Evolutionary conservation across 2,113 vertebrate genomes (phyloP).

Genomic region (Pseudopodoces humilis): DNA sequence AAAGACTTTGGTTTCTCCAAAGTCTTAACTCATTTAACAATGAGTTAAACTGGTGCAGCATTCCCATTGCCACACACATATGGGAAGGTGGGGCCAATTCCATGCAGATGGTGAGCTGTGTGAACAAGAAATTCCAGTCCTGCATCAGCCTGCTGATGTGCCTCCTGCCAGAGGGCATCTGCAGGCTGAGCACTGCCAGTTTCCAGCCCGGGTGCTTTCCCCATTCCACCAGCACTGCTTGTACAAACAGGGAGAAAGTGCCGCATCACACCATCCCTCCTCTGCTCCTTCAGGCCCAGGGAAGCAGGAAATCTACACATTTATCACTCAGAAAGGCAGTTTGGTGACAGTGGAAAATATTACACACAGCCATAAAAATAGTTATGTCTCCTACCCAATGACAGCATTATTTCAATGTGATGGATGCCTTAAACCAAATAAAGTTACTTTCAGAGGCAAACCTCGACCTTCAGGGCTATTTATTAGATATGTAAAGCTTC

Average conservation of each 20-base stretch:
- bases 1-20: not conserved
- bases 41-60: not conserved
- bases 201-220: not conserved
- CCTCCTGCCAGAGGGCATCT: not conserved
- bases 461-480: not conserved
- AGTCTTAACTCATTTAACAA: not conserved
- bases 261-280: not conserved
- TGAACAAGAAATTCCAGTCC: constrained; percentile 67
- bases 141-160: constrained; percentile 51
- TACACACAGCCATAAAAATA: constrained; percentile 12
- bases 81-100: not conserved
- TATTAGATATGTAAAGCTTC: not conserved
- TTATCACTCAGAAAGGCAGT: not conserved
- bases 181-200: constrained; percentile 9
- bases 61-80: not conserved
- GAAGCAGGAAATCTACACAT: not conserved
- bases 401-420: not conserved
- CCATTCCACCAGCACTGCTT: not conserved
- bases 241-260: constrained; percentile 29
- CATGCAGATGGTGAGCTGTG: constrained; percentile 41
- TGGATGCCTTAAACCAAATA: not conserved
- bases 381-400: not conserved
- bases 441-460: not conserved
- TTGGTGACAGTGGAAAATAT: not conserved
- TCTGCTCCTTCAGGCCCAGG: not conserved